A percentile compares a stretch with the other conserved stretches of the same genome.
These are phyloP conservation scores for Caenorhabditis latens DNA, from an alignment of 1,140 invertebrate species.

Conservation along the genomic window DNA sequence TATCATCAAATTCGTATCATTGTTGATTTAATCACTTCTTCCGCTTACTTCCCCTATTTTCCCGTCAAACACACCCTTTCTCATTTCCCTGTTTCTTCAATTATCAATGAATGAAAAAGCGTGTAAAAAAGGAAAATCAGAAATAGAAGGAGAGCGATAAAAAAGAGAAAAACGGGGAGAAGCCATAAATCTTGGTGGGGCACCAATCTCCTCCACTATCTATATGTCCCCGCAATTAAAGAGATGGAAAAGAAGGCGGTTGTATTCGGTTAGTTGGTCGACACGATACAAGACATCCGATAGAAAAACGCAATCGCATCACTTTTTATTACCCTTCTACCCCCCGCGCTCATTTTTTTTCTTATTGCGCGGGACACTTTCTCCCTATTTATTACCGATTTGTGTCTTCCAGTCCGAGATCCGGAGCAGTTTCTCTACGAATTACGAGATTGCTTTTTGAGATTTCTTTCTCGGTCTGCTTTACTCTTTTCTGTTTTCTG, in stretches of 20 bases:
- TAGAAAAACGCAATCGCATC: conserved; percentile 21
- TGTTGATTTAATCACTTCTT: conserved; percentile 15
- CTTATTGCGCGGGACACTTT: background rate
- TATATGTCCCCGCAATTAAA: conserved; percentile 49
- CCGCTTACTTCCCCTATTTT: conserved; percentile 16
- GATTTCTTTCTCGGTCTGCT: too few relatives aligned
- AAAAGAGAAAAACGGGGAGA: conserved; percentile 8
- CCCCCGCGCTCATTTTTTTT: background rate
- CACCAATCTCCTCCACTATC: background rate
- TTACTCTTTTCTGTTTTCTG: too few relatives aligned
- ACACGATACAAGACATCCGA: background rate
- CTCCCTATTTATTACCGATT: conserved; percentile 12
- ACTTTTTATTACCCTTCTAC: conserved; percentile 46
- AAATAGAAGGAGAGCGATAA: background rate
- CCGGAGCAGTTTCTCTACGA: background rate
- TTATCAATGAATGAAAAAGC: conserved; percentile 46
- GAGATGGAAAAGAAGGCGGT: conserved; percentile 25
- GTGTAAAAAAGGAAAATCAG: conserved; percentile 33
- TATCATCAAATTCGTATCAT: conserved; percentile 8
- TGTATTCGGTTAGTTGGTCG: conserved; percentile 30
- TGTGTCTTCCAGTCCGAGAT: background rate
- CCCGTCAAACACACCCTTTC: conserved; percentile 19
- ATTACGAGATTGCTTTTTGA: too few relatives aligned
- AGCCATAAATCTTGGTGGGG: conserved; percentile 43
- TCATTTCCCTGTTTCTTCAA: background rate